Percentiles rank a stretch among this genome's conserved stretches.
phyloP scores from a whole-genome alignment of 2,888 invertebrate species.

The Branchinecta sandiegonensis region DNA sequence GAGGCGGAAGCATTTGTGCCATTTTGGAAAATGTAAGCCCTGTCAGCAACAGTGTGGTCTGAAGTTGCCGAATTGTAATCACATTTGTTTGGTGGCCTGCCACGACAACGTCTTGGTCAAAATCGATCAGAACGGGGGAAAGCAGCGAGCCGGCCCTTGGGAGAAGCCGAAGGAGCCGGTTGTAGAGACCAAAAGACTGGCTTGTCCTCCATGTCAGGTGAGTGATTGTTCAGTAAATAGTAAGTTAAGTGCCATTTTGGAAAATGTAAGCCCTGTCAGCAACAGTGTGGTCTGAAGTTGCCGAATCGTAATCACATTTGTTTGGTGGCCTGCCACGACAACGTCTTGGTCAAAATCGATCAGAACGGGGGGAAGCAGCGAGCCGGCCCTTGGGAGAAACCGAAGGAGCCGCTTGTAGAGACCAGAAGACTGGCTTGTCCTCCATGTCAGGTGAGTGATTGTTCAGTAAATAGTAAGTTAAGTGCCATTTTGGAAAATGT shows the following conservation, averaged over 20 bases:
- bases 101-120: slow-evolving; percentile 57
- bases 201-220: slow-evolving; percentile 38
- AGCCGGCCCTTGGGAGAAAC: slow-evolving; percentile 38
- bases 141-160: slow-evolving; percentile 39
- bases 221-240: background rate
- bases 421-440: slow-evolving; percentile 37
- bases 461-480: background rate
- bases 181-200: slow-evolving; percentile 33
- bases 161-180: slow-evolving; percentile 32
- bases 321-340: slow-evolving; percentile 55
- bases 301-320: slow-evolving; percentile 53
- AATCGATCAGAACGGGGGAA: slow-evolving; percentile 37
- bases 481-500: slow-evolving; percentile 58
- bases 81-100: slow-evolving; percentile 55
- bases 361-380: slow-evolving; percentile 38
- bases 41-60: slow-evolving; percentile 61
- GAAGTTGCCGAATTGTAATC: slow-evolving; percentile 43
- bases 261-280: slow-evolving; percentile 64
- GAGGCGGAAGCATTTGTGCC: slow-evolving; percentile 59
- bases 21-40: slow-evolving; percentile 66
- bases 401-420: slow-evolving; percentile 30
- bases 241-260: slow-evolving; percentile 46
- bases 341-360: slow-evolving; percentile 46
- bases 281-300: slow-evolving; percentile 49
- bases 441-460: slow-evolving; percentile 33